Percentiles rank a stretch among this genome's conserved stretches.
Conservation (phyloP, 2,797 vertebrate species). For the Myripristis jacobus region DNA sequence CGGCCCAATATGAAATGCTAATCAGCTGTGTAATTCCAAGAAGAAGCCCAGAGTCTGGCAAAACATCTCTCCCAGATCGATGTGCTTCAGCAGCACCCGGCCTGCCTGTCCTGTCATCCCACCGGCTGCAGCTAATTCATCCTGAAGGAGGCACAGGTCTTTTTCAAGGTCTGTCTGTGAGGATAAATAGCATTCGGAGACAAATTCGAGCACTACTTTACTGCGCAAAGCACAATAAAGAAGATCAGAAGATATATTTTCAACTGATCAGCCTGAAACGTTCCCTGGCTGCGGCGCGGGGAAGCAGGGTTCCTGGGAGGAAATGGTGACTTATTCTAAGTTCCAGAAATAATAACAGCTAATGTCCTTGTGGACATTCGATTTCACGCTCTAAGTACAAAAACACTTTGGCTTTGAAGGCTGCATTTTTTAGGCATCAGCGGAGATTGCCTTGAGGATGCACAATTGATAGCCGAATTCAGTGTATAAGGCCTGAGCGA, state of each 20-base stretch:
- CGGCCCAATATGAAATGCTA: constrained; percentile 31
- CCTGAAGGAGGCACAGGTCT: constrained; percentile 7
- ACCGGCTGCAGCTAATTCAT: constrained; percentile 13
- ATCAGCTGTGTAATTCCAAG: constrained; percentile 19
- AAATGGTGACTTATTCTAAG: constrained; percentile 43
- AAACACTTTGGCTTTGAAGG: constrained; percentile 56
- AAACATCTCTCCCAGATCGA: constrained; percentile 6
- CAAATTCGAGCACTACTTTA: constrained; percentile 25
- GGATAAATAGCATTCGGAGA: constrained; percentile 9
- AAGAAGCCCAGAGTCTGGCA: constrained; percentile 1
- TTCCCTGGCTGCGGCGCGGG: constrained; percentile 25
- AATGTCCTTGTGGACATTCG: constrained; percentile 61
- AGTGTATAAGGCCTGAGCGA: constrained; percentile 11
- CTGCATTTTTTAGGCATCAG: constrained; percentile 57
- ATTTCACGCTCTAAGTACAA: constrained; percentile 68
- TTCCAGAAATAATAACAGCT: constrained; percentile 62
- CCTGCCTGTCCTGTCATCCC: constrained; percentile 2
- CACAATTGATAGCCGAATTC: constrained; percentile 50
- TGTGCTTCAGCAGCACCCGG: not conserved
- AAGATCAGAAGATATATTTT: constrained; percentile 21
- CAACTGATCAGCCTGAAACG: constrained; percentile 30
- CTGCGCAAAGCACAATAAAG: constrained; percentile 7
- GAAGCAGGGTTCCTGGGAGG: constrained; percentile 25
- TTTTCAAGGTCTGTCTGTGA: constrained; percentile 25
- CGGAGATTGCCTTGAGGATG: constrained; percentile 56